Percentiles rank a stretch among this genome's conserved stretches.
These are phyloP conservation scores for Yponomeuta evonymella DNA, from an alignment of 2,888 invertebrate genomes.

Conservation along the genomic window DNA sequence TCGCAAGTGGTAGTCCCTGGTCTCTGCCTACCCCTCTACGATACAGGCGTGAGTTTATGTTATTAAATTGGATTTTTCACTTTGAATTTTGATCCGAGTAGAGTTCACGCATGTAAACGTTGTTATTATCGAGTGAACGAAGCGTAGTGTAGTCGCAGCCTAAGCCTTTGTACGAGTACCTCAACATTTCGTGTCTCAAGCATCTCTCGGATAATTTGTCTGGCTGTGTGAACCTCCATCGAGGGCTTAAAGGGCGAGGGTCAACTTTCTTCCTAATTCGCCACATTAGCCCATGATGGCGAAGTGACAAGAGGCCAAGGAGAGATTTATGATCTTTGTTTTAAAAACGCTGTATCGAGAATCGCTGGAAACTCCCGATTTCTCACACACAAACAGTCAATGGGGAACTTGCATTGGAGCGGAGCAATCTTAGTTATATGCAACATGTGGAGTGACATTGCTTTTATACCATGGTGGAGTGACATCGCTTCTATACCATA, in stretches of 20 bases:
- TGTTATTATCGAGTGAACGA: neutral
- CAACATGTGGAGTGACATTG: too few species aligned
- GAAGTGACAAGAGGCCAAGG: neutral
- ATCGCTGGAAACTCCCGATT: neutral
- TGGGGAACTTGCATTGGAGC: too few species aligned
- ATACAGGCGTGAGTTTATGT: too few species aligned
- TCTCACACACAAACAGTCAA: too few species aligned
- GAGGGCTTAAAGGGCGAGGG: neutral
- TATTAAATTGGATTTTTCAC: too few species aligned
- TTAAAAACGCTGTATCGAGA: neutral
- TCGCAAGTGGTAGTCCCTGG: too few species aligned
- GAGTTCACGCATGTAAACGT: too few species aligned
- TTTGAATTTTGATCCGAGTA: too few species aligned
- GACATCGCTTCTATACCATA: too few species aligned
- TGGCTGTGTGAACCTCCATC: neutral
- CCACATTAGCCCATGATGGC: conserved; percentile 2
- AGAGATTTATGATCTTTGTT: neutral
- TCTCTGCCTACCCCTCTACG: too few species aligned
- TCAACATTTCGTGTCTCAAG: neutral
- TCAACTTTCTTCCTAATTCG: conserved; percentile 13
- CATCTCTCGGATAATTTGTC: conserved; percentile 1
- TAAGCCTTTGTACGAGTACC: neutral
- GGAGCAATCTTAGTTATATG: too few species aligned
- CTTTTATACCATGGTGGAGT: too few species aligned
- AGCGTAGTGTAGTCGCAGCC: neutral